phyloP scores from a whole-genome alignment of 1,140 invertebrate genomes.

The Achroia grisella region DNA sequence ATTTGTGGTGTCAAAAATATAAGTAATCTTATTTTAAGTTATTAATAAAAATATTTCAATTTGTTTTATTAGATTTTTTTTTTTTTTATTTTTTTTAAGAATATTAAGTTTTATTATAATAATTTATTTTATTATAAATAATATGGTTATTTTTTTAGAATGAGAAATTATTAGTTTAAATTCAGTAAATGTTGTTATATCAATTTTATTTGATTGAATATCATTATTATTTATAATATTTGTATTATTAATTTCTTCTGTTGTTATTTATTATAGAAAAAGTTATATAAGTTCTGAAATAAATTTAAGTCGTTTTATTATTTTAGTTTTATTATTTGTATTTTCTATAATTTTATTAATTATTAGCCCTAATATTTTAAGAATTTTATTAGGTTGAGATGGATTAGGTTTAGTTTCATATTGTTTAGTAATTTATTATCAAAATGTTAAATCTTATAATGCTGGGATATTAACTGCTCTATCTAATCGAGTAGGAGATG shows the following conservation, averaged over 20 bases:
- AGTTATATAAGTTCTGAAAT: conserved; percentile 32
- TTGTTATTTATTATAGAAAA: conserved; percentile 75
- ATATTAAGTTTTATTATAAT: conserved; percentile 35
- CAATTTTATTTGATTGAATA: conserved; percentile 76
- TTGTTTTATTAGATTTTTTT: conserved; percentile 49
- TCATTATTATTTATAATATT: conserved; percentile 74
- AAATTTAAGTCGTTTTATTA: conserved; percentile 74
- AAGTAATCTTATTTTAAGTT: conserved; percentile 57
- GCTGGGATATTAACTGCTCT: conserved; percentile 77
- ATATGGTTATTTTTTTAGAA: conserved; percentile 69
- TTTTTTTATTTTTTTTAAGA: conserved; percentile 50
- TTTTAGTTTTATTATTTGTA: conserved; percentile 56
- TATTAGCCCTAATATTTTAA: conserved; percentile 76
- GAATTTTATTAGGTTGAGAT: conserved; percentile 73
- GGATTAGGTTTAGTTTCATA: conserved; percentile 79
- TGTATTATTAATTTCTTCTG: conserved; percentile 77
- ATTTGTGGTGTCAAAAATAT: conserved; percentile 76
- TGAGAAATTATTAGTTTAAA: conserved; percentile 68
- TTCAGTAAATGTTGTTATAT: conserved; percentile 63
- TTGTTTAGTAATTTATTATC: conserved; percentile 80
- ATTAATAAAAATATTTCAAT: conserved; percentile 42
- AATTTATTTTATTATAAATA: conserved; percentile 64
- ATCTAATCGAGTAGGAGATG: conserved; percentile 78
- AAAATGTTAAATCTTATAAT: conserved; percentile 76
- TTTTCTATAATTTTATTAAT: conserved; percentile 80